These are phyloP conservation scores for Thereva unica DNA, from an alignment of 2,888 invertebrate genomes.

Conservation along the genomic window DNA sequence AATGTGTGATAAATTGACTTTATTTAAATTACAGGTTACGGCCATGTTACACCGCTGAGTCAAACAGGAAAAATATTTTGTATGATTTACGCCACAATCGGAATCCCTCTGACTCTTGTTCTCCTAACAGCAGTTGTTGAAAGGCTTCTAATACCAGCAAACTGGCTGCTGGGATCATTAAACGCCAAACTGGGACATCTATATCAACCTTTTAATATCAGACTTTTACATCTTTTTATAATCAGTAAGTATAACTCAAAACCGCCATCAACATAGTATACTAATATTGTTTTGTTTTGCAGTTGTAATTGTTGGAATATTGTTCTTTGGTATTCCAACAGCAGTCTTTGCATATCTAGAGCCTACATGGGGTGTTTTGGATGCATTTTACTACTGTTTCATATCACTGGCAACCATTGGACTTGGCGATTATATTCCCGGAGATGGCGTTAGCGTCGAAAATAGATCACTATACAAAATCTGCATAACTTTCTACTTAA, in stretches of 20 bases:
- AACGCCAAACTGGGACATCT: constrained; percentile 73
- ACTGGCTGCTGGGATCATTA: constrained; percentile 69
- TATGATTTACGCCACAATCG: constrained; percentile 81
- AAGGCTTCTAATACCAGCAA: constrained; percentile 74
- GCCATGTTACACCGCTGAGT: constrained; percentile 84
- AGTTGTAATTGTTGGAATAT: constrained; percentile 62
- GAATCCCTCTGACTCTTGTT: constrained; percentile 85
- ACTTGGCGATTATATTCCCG: constrained; percentile 85
- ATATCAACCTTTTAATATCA: constrained; percentile 74
- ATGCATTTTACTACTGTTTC: constrained; percentile 89
- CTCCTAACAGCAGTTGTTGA: constrained; percentile 82
- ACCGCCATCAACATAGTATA: neutral
- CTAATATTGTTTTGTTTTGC: constrained; percentile 49
- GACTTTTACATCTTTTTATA: constrained; percentile 73
- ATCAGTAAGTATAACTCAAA: constrained; percentile 61
- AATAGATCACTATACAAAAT: constrained; percentile 83
- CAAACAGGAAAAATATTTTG: constrained; percentile 86
- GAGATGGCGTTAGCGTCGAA: constrained; percentile 73
- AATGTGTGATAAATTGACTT: too few species aligned
- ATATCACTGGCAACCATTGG: constrained; percentile 89
- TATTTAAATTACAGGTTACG: constrained; percentile 69
- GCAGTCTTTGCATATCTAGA: constrained; percentile 74
- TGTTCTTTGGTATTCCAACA: constrained; percentile 78
- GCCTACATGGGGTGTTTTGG: constrained; percentile 81
- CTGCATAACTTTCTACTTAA: constrained; percentile 70